Conservation (phyloP, 1,140 invertebrate species). For the Papilio polytes region DNA sequence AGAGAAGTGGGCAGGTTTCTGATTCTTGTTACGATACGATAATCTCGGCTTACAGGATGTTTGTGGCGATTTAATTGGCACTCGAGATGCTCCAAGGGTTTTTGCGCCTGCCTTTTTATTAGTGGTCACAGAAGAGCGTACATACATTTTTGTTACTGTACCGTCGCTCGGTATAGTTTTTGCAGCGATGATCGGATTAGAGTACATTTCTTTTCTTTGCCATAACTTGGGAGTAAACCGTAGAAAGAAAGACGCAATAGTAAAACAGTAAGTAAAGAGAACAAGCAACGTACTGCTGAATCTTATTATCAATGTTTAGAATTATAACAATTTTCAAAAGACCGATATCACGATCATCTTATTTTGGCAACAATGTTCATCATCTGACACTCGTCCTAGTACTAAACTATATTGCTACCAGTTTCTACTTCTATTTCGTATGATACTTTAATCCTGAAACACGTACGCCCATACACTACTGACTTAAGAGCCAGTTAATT, state of each 20-base stretch:
- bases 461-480: background rate
- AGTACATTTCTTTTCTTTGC: background rate
- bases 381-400: background rate
- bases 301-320: too few species aligned
- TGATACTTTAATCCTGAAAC: background rate
- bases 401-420: background rate
- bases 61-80: conserved; percentile 78
- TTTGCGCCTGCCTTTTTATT: conserved; percentile 67
- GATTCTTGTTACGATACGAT: conserved; percentile 79
- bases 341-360: too few species aligned
- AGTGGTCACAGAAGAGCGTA: conserved; percentile 49
- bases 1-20: conserved; percentile 70
- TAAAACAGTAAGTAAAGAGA: background rate
- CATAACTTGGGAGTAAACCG: background rate
- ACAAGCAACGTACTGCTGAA: background rate
- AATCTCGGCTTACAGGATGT: conserved; percentile 81
- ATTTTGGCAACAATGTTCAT: too few species aligned
- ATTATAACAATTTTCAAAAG: too few species aligned
- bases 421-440: background rate
- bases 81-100: conserved; percentile 65
- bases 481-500: conserved; percentile 8
- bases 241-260: background rate
- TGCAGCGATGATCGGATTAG: conserved; percentile 13
- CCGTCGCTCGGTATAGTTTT: conserved; percentile 26
- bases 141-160: conserved; percentile 37